A percentile compares a stretch with the other conserved stretches of the same genome.
phyloP scores from a whole-genome alignment of 2,797 vertebrate genomes.

The Bradypodion ventrale region DNA sequence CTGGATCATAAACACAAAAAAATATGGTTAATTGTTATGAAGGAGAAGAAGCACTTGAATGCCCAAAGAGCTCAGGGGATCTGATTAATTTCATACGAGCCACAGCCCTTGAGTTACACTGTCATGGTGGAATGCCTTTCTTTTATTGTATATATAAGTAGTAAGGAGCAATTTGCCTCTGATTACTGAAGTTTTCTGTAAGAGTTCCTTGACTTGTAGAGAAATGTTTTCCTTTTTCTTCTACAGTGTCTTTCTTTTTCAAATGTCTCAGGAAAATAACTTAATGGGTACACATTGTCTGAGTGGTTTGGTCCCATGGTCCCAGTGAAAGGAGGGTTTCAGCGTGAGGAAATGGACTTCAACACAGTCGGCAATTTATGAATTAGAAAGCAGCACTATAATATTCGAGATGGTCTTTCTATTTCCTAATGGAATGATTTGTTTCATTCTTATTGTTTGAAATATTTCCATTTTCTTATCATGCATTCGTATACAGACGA shows the following conservation, averaged over 20 bases:
- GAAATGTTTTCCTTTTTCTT: conserved; percentile 5
- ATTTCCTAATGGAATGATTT: not conserved
- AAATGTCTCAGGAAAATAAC: not conserved
- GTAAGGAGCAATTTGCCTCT: conserved; percentile 41
- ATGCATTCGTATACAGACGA: too few species aligned
- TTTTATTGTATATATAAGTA: conserved; percentile 57
- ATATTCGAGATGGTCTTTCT: not conserved
- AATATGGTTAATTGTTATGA: conserved; percentile 56
- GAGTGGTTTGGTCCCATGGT: not conserved
- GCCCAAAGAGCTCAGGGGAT: conserved; percentile 37
- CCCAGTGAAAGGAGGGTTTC: not conserved
- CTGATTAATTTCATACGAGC: conserved; percentile 55
- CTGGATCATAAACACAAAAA: conserved; percentile 47
- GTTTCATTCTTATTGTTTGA: not conserved
- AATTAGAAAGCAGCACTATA: not conserved
- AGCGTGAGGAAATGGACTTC: not conserved
- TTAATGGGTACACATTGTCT: not conserved
- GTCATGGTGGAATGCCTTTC: conserved; percentile 46
- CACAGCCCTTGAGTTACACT: conserved; percentile 31
- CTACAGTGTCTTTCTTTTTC: too few species aligned
- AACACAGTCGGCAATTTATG: not conserved
- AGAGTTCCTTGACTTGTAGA: not conserved
- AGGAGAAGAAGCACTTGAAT: conserved; percentile 26
- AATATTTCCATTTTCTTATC: too few species aligned
- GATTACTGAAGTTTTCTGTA: not conserved